Evolutionary conservation across 2,797 vertebrate species (phyloP).

Genomic region (Ctenosaura bakeri): DNA sequence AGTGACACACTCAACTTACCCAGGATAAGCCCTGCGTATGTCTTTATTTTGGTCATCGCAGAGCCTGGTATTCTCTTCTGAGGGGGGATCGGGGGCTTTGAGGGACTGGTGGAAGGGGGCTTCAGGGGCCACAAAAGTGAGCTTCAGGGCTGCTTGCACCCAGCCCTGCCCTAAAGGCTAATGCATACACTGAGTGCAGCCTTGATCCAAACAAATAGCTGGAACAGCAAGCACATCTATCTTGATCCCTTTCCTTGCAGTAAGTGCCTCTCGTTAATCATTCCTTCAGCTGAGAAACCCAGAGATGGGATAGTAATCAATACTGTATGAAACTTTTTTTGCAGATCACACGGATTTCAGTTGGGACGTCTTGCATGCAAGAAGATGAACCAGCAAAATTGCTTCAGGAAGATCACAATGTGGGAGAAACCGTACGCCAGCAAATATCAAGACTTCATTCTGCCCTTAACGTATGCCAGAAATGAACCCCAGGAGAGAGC

Average conservation of each 20-base stretch:
- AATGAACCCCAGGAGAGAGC: background rate
- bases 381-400: background rate
- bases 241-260: constrained; percentile 12
- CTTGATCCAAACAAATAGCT: constrained; percentile 19
- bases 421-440: background rate
- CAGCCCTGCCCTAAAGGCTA: no score
- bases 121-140: no score
- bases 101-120: no score
- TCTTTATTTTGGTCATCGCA: no score
- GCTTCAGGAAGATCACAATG: background rate
- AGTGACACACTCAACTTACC: no score
- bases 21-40: no score
- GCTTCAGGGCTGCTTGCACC: no score
- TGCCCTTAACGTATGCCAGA: background rate
- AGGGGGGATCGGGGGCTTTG: no score
- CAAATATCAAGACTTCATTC: background rate
- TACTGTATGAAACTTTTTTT: background rate
- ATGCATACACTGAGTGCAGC: no score
- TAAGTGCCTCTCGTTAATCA: constrained; percentile 15
- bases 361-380: background rate
- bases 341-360: background rate
- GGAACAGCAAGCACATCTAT: background rate
- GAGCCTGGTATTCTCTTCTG: no score
- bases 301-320: constrained; percentile 33
- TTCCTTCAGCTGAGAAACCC: constrained; percentile 12